phyloP scores from a whole-genome alignment of 2,888 invertebrate genomes.

The Protula sp. region DNA sequence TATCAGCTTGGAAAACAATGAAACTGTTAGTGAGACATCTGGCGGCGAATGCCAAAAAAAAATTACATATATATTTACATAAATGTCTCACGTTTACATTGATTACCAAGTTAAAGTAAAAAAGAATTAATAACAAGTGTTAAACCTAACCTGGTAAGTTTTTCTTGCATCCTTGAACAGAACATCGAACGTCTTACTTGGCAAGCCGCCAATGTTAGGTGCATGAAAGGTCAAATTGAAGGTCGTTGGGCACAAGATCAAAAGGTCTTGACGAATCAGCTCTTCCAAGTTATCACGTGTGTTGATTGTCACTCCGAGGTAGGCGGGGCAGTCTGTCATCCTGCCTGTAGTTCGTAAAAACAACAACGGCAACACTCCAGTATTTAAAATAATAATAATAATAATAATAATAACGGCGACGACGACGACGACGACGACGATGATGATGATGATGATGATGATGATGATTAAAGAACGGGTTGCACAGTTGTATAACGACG shows the following conservation, averaged over 20 bases:
- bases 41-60: too few relatives aligned
- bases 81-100: too few relatives aligned
- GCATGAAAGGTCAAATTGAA: conserved; percentile 39
- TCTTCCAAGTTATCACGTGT: conserved; percentile 21
- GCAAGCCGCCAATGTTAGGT: conserved; percentile 23
- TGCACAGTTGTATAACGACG: too few relatives aligned
- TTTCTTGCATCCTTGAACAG: conserved; percentile 16
- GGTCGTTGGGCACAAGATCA: conserved; percentile 38
- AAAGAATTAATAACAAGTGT: too few relatives aligned
- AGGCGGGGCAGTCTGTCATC: conserved; percentile 40
- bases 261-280: conserved; percentile 34
- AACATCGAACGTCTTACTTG: conserved; percentile 24
- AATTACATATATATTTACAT: too few relatives aligned
- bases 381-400: too few relatives aligned
- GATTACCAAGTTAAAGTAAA: too few relatives aligned
- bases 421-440: conserved; percentile 5
- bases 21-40: too few relatives aligned
- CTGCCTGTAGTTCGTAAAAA: conserved; percentile 17
- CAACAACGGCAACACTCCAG: neutral
- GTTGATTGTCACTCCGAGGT: conserved; percentile 31
- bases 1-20: too few relatives aligned
- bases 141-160: too few relatives aligned
- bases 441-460: conserved; percentile 7
- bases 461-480: too few relatives aligned
- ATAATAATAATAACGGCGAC: neutral